Conservation (phyloP, 2,113 vertebrate species). For the Anser cygnoides region DNA sequence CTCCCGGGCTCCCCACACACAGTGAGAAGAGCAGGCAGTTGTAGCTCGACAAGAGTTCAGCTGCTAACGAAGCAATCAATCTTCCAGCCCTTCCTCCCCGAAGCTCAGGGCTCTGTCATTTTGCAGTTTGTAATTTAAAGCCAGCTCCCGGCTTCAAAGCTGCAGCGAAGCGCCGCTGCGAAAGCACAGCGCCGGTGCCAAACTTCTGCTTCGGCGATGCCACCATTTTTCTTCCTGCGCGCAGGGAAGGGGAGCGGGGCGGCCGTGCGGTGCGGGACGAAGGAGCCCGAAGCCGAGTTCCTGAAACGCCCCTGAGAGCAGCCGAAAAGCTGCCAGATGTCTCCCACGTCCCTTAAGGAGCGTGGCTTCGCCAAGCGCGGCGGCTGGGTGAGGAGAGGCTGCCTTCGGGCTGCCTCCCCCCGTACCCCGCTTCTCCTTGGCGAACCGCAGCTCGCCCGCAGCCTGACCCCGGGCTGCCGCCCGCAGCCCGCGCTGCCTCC, state of each 20-base stretch:
- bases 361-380: too few species aligned
- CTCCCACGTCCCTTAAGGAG: background rate
- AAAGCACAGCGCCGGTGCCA: background rate
- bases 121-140: background rate
- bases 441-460: too few species aligned
- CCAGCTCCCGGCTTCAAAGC: background rate
- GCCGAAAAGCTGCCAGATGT: background rate
- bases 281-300: too few species aligned
- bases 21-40: background rate
- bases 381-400: too few species aligned
- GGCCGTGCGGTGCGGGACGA: too few species aligned
- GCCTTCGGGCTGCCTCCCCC: too few species aligned
- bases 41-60: background rate
- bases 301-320: too few species aligned
- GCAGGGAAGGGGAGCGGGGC: background rate
- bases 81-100: background rate
- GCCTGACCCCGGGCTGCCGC: too few species aligned
- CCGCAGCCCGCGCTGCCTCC: too few species aligned
- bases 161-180: background rate
- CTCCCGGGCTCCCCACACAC: background rate
- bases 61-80: background rate
- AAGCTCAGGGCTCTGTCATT: slow-evolving; percentile 12
- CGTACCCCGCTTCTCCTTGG: too few species aligned
- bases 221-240: background rate
- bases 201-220: background rate